Evolutionary conservation across 37 sponge, comb jelly and placozoan genomes (phyloP).

Genomic region (Mnemiopsis leidyi): DNA sequence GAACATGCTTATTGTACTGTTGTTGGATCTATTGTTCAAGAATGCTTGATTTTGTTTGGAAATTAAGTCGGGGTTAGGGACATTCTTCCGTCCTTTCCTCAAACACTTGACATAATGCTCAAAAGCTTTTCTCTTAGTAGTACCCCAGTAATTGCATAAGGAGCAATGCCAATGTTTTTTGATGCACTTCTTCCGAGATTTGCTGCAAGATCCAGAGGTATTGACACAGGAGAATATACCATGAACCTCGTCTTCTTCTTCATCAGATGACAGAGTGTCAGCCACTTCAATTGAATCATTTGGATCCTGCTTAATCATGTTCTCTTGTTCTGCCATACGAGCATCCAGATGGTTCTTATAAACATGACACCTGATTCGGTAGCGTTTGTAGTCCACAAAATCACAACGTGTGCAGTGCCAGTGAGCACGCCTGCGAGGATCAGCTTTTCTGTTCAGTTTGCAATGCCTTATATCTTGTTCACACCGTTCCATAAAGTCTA

Average conservation of each 20-base stretch:
- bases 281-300: neutral
- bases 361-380: constrained; percentile 44
- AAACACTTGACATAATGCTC: constrained; percentile 24
- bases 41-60: neutral
- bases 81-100: constrained; percentile 1
- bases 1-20: neutral
- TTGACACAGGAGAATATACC: constrained; percentile 53
- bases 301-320: neutral
- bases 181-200: neutral
- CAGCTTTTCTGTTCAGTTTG: constrained; percentile 28
- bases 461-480: constrained; percentile 45
- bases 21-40: constrained; percentile 8
- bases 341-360: constrained; percentile 32
- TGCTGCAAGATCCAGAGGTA: constrained; percentile 22
- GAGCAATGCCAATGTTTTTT: constrained; percentile 64
- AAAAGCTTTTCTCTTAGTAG: constrained; percentile 30
- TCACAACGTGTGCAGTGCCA: constrained; percentile 50
- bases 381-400: constrained; percentile 64
- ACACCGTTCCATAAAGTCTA: constrained; percentile 38
- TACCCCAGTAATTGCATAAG: neutral
- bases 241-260: constrained; percentile 56
- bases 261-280: neutral
- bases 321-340: neutral
- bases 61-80: neutral
- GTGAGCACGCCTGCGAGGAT: constrained; percentile 20